phyloP scores from a whole-genome alignment of 2,797 vertebrate species.

The Myotis findleyi region DNA sequence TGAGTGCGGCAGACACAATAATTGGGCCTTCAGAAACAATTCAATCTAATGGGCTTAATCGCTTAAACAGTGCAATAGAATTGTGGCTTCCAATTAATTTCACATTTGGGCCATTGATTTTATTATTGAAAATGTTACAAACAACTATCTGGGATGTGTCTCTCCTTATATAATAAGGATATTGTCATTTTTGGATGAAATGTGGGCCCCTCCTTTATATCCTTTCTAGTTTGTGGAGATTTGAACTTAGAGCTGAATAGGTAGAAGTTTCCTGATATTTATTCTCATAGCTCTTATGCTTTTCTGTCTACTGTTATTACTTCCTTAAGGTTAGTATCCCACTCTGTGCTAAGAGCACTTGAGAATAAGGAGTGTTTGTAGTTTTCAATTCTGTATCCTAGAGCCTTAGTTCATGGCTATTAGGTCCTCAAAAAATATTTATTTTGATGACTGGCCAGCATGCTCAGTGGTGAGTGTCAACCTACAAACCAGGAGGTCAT shows the following conservation, averaged over 20 bases:
- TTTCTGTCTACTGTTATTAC: not conserved
- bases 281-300: not conserved
- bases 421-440: not conserved
- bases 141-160: conserved; percentile 70
- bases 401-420: not conserved
- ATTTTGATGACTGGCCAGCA: not conserved
- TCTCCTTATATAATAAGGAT: conserved; percentile 62
- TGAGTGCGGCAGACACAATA: conserved; percentile 91
- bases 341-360: not conserved
- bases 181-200: conserved; percentile 18
- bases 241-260: not conserved
- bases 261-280: not conserved
- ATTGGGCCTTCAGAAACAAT: conserved; percentile 89
- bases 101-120: conserved; percentile 81
- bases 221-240: not conserved
- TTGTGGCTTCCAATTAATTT: conserved; percentile 82
- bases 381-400: not conserved
- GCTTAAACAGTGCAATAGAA: conserved; percentile 83
- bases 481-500: too few species aligned
- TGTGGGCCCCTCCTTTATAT: not conserved
- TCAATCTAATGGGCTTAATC: conserved; percentile 84
- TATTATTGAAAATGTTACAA: conserved; percentile 72
- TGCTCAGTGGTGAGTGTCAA: too few species aligned
- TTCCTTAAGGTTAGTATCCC: not conserved
- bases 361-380: not conserved